Conservation (phyloP, 2,888 invertebrate species). For the Mythimna pallens region DNA sequence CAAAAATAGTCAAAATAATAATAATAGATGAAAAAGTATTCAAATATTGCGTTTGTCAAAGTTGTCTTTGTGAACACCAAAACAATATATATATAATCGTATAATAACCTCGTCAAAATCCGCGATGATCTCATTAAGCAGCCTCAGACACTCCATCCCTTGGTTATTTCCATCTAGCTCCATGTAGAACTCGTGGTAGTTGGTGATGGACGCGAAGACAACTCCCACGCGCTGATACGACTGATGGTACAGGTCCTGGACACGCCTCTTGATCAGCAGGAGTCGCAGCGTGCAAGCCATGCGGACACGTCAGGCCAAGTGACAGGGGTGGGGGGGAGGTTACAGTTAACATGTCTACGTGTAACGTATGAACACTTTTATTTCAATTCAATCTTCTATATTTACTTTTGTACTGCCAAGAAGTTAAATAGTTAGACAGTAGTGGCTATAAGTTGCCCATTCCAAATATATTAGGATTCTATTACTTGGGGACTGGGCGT, state of each 20-base stretch:
- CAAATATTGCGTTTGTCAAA: no score
- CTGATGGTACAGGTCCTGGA: conserved; percentile 96
- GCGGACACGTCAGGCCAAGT: conserved; percentile 43
- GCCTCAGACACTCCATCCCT: conserved; percentile 96
- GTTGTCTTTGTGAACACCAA: no score
- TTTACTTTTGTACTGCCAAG: not conserved
- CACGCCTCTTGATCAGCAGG: conserved; percentile 68
- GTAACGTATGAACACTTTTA: not conserved
- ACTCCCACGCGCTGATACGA: conserved; percentile 97
- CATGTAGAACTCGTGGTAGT: conserved; percentile 98
- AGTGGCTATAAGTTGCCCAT: not conserved
- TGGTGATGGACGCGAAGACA: conserved; percentile 97
- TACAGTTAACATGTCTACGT: not conserved
- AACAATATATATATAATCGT: not conserved
- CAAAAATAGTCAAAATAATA: no score
- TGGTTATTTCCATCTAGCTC: conserved; percentile 98
- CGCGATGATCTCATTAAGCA: conserved; percentile 97
- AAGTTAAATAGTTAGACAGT: not conserved
- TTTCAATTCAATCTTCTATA: not conserved
- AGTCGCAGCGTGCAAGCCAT: conserved; percentile 44
- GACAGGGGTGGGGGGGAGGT: conserved; percentile 31
- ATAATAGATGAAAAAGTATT: no score
- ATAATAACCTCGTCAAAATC: conserved; percentile 96
- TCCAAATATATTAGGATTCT: not conserved
- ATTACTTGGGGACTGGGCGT: not conserved